Conservation (phyloP, 2,888 invertebrate species). For the Zele albiditarsus region DNA sequence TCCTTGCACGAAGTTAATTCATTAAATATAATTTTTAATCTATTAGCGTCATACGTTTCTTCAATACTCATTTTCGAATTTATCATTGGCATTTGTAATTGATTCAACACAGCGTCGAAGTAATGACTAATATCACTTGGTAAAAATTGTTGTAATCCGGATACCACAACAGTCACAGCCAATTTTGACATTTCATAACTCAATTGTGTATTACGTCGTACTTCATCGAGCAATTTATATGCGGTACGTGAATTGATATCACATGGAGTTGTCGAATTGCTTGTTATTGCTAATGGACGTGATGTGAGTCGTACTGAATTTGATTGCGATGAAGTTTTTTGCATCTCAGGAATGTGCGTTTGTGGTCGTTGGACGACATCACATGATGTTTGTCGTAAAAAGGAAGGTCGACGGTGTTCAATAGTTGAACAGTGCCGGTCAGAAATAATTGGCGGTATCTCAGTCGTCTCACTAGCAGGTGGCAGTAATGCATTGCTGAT, state of each 20-base stretch:
- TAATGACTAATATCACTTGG: slow-evolving; percentile 78
- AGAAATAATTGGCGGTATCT: slow-evolving; percentile 16
- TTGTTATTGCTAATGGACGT: slow-evolving; percentile 63
- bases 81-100: slow-evolving; percentile 77
- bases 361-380: slow-evolving; percentile 54
- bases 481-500: slow-evolving; percentile 56
- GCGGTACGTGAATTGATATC: slow-evolving; percentile 74
- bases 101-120: slow-evolving; percentile 75
- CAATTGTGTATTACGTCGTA: slow-evolving; percentile 87
- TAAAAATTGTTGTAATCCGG: slow-evolving; percentile 75
- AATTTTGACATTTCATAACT: slow-evolving; percentile 91
- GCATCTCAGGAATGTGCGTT: slow-evolving; percentile 39
- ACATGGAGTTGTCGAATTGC: slow-evolving; percentile 58
- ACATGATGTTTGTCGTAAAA: slow-evolving; percentile 61
- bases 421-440: slow-evolving; percentile 45
- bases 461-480: slow-evolving; percentile 44
- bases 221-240: slow-evolving; percentile 86
- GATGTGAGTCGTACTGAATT: slow-evolving; percentile 48
- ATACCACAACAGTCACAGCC: slow-evolving; percentile 86
- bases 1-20: slow-evolving; percentile 92
- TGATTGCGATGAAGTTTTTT: slow-evolving; percentile 12
- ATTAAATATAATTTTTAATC: slow-evolving; percentile 87
- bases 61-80: slow-evolving; percentile 82
- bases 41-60: slow-evolving; percentile 88
- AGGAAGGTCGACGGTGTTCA: slow-evolving; percentile 55